A percentile compares a stretch with the other conserved stretches of the same genome.
Evolutionary conservation across 2,888 invertebrate species (phyloP).

Genomic region (Sphecodes monilicornis): DNA sequence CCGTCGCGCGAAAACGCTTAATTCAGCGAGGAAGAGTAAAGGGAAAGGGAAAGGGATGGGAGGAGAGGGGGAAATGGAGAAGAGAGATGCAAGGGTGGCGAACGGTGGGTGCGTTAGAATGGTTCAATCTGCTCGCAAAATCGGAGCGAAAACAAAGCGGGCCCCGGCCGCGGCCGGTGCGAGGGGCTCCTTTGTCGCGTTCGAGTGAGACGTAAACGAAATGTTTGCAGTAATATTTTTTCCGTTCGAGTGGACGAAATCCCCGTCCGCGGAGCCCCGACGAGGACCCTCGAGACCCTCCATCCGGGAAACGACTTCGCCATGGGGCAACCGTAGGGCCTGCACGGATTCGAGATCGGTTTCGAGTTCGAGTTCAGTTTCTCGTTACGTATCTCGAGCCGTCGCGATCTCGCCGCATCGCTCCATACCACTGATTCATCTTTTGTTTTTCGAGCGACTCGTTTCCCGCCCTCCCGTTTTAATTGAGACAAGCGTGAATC

Average conservation of each 20-base stretch:
- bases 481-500: conserved; percentile 60
- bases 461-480: conserved; percentile 28
- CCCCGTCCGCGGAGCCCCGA: conserved; percentile 31
- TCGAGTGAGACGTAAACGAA: conserved; percentile 29
- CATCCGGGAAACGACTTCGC: conserved; percentile 16
- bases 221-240: conserved; percentile 33
- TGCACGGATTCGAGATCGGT: conserved; percentile 40
- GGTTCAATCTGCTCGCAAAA: not conserved
- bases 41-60: not conserved
- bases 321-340: not conserved
- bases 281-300: conserved; percentile 31
- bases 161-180: not conserved
- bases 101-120: not conserved
- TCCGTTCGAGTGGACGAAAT: conserved; percentile 37
- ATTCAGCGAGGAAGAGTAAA: not conserved
- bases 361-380: too few species aligned
- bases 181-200: not conserved
- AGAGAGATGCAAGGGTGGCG: not conserved
- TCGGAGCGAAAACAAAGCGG: not conserved
- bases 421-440: conserved; percentile 55
- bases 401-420: conserved; percentile 23
- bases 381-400: conserved; percentile 65
- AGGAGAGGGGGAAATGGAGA: not conserved
- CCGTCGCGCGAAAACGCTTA: not conserved
- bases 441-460: conserved; percentile 10